These are phyloP conservation scores for Bettongia penicillata DNA, from an alignment of 2,113 vertebrate species.

Conservation along the genomic window DNA sequence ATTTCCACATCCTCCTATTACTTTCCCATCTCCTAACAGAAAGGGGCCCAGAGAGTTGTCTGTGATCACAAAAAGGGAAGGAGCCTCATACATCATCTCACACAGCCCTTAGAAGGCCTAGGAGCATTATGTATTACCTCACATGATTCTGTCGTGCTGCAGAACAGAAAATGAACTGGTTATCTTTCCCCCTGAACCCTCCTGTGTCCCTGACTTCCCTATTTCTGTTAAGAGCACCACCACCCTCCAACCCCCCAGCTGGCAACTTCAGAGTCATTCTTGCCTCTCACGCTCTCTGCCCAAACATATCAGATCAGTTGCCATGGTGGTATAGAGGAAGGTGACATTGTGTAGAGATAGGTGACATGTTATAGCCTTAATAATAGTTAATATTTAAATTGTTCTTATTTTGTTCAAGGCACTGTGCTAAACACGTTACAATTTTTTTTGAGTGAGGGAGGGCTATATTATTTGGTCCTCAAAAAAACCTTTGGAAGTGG, in stretches of 20 bases:
- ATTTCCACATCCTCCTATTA: not conserved
- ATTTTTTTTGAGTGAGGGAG: too few relatives aligned
- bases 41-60: not conserved
- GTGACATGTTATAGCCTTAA: too few relatives aligned
- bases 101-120: not conserved
- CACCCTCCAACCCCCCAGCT: not conserved
- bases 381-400: too few relatives aligned
- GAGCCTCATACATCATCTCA: not conserved
- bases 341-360: too few relatives aligned
- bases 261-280: not conserved
- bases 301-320: not conserved
- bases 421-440: too few relatives aligned
- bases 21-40: not conserved
- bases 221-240: not conserved
- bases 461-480: too few relatives aligned
- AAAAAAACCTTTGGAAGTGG: not conserved
- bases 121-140: not conserved
- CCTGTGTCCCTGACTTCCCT: not conserved
- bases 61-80: not conserved
- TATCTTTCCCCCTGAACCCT: not conserved
- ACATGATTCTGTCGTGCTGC: not conserved
- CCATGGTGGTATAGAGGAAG: too few relatives aligned
- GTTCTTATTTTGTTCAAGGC: too few relatives aligned
- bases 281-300: not conserved
- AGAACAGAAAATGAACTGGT: not conserved